phyloP scores from a whole-genome alignment of 2,888 invertebrate species.

The Arge pagana region DNA sequence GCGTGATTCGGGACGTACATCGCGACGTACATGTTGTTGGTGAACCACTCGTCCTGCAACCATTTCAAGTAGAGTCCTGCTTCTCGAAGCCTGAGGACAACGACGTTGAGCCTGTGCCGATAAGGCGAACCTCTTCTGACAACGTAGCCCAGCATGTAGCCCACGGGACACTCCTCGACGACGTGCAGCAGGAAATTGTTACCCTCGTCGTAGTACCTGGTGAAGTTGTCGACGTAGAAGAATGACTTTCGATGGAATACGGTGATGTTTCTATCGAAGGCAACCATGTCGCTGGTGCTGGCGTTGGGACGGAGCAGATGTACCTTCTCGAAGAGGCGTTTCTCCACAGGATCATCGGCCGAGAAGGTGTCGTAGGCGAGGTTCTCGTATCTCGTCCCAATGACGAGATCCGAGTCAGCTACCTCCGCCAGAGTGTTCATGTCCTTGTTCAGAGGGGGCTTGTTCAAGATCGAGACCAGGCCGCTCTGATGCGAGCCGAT shows the following conservation, averaged over 20 bases:
- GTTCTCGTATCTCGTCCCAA: slow-evolving; percentile 43
- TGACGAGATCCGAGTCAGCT: slow-evolving; percentile 29
- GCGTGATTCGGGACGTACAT: no score
- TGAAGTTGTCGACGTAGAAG: slow-evolving; percentile 16
- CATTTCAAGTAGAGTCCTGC: no score
- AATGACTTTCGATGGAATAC: slow-evolving; percentile 24
- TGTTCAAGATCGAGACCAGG: slow-evolving; percentile 39
- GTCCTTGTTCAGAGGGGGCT: slow-evolving; percentile 39
- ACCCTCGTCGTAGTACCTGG: no score
- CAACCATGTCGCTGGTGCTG: slow-evolving; percentile 31
- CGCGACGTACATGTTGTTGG: no score
- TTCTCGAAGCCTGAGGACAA: no score
- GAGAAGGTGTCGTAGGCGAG: slow-evolving; percentile 30
- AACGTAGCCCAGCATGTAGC: no score
- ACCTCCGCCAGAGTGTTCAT: slow-evolving; percentile 38
- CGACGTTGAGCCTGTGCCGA: no score
- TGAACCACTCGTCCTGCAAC: no score
- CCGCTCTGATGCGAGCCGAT: slow-evolving; percentile 38
- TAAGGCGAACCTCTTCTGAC: no score
- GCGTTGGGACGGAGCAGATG: slow-evolving; percentile 4
- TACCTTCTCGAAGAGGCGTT: slow-evolving; percentile 21
- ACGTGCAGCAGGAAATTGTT: no score
- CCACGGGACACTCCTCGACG: no score
- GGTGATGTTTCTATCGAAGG: slow-evolving; percentile 23
- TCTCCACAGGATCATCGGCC: slow-evolving; percentile 23